A percentile compares a stretch with the other conserved stretches of the same genome.
phyloP scores from a whole-genome alignment of 2,888 invertebrate genomes.

The Hirtodrosophila histrioides region DNA sequence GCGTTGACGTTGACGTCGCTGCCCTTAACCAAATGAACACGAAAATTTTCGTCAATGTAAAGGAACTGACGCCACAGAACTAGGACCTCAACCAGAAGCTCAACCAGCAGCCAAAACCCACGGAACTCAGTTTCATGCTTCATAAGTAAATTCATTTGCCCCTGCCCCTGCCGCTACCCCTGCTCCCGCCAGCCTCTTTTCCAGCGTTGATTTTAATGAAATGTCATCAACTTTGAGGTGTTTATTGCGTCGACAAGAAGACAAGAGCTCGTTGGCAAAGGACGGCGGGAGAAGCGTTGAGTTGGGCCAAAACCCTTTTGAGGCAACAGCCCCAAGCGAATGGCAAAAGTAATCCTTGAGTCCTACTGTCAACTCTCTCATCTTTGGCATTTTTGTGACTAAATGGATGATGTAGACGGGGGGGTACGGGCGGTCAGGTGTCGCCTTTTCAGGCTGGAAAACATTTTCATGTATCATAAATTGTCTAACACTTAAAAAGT shows the following conservation, averaged over 20 bases:
- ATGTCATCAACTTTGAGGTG: conserved; percentile 82
- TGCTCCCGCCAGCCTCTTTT: background rate
- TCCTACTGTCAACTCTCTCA: conserved; percentile 53
- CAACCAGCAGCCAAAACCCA: conserved; percentile 33
- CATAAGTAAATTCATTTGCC: conserved; percentile 77
- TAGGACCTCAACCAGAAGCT: conserved; percentile 8
- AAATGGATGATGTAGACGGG: background rate
- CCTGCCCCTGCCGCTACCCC: background rate
- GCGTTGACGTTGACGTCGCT: conserved; percentile 7
- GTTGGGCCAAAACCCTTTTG: conserved; percentile 60
- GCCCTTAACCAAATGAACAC: conserved; percentile 70
- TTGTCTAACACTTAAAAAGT: conserved; percentile 80
- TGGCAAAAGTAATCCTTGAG: conserved; percentile 69
- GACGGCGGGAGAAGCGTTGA: background rate
- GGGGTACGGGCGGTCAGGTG: conserved; percentile 33
- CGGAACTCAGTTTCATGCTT: conserved; percentile 76
- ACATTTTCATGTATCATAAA: conserved; percentile 79
- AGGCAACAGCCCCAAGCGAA: conserved; percentile 39
- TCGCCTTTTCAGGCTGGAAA: conserved; percentile 38
- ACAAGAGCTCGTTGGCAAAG: conserved; percentile 17
- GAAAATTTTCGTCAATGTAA: conserved; percentile 59
- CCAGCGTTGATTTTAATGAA: conserved; percentile 80
- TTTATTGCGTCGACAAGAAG: conserved; percentile 78
- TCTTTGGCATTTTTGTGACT: background rate
- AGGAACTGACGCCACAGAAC: conserved; percentile 29